phyloP scores from a whole-genome alignment of 2,888 invertebrate genomes.

The Octonoba sinensis region DNA sequence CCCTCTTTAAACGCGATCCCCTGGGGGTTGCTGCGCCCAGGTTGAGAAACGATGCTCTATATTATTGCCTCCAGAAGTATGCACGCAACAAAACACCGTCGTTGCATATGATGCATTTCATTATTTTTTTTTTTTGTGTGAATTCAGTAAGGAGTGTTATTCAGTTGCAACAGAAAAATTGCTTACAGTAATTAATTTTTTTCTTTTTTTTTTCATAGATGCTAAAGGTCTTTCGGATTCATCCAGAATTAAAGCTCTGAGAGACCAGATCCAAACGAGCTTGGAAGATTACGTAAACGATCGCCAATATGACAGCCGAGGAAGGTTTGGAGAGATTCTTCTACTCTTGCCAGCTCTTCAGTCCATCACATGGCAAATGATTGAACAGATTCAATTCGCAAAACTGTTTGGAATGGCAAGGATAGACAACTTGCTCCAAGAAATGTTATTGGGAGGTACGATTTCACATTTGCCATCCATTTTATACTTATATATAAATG shows the following conservation, averaged over 20 bases:
- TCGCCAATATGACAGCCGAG: constrained; percentile 92
- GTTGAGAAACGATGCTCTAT: no score
- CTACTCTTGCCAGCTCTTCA: constrained; percentile 93
- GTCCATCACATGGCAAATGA: constrained; percentile 98
- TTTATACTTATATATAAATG: no score
- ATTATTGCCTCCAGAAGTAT: no score
- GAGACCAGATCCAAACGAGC: constrained; percentile 94
- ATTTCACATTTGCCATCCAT: neutral
- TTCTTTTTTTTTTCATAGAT: constrained; percentile 75
- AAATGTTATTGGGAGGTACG: constrained; percentile 93
- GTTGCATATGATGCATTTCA: no score
- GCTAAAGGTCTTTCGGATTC: constrained; percentile 92
- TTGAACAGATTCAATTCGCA: constrained; percentile 96
- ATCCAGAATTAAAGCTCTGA: constrained; percentile 86
- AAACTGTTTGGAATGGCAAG: constrained; percentile 94
- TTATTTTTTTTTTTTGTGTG: no score
- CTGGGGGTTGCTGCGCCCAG: no score
- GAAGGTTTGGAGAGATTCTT: constrained; percentile 92
- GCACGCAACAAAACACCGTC: no score
- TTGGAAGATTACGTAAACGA: constrained; percentile 97
- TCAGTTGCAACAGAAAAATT: no score
- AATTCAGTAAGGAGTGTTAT: no score
- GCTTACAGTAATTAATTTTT: no score
- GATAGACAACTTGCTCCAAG: constrained; percentile 92
- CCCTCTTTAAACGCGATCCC: no score